Conservation (phyloP, 2,888 invertebrate genomes). For the Sinhomidia bicolor region DNA sequence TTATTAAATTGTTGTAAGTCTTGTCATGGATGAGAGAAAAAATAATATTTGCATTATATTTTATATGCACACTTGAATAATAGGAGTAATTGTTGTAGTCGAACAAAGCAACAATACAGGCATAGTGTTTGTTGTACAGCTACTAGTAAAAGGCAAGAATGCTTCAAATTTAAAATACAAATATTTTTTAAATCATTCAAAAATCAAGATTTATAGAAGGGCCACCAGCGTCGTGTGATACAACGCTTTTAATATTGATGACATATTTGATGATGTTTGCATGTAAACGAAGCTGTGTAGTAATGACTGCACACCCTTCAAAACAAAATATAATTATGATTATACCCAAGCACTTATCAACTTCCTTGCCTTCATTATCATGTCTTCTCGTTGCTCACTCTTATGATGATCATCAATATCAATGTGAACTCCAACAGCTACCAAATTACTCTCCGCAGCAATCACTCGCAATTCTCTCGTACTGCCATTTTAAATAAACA, state of each 20-base stretch:
- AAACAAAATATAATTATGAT: constrained; percentile 9
- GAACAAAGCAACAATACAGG: too few species aligned
- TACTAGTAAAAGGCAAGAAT: not conserved
- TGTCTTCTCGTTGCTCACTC: not conserved
- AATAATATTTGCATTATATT: not conserved
- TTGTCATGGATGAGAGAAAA: not conserved
- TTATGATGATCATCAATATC: not conserved
- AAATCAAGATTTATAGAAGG: not conserved
- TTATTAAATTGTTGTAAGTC: not conserved
- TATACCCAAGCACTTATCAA: not conserved
- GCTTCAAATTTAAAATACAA: not conserved
- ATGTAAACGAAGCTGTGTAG: too few species aligned
- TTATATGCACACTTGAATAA: not conserved
- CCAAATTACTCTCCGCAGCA: constrained; percentile 35
- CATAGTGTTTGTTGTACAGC: not conserved
- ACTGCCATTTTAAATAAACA: constrained; percentile 19
- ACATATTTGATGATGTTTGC: not conserved
- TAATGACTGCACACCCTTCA: constrained; percentile 24
- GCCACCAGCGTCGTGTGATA: constrained; percentile 12
- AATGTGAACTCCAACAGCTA: not conserved
- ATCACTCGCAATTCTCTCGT: not conserved
- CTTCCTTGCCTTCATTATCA: constrained; percentile 23
- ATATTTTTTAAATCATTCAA: not conserved
- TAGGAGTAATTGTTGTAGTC: not conserved
- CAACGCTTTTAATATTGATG: not conserved